Percentiles rank a stretch among this genome's conserved stretches.
These are phyloP conservation scores for Papilio polyxenes DNA, from an alignment of 1,140 invertebrate genomes.

Conservation along the genomic window DNA sequence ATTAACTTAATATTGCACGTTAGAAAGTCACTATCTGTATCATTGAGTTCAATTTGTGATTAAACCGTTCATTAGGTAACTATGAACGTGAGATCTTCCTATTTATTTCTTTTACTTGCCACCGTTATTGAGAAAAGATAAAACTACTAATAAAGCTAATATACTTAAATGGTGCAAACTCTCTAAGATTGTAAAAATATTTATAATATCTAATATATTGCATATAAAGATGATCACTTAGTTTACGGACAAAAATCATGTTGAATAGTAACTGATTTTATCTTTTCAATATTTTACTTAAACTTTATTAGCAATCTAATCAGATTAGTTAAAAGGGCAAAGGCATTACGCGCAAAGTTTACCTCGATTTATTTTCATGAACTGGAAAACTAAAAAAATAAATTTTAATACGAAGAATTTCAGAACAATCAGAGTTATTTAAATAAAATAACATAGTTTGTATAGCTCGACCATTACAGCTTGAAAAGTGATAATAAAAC, in stretches of 20 bases:
- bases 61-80: constrained; percentile 10
- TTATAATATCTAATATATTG: no score
- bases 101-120: not conserved
- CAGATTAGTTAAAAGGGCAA: no score
- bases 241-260: no score
- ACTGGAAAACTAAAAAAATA: no score
- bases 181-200: no score
- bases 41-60: constrained; percentile 2
- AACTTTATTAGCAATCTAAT: no score
- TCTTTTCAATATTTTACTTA: no score
- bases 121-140: not conserved
- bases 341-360: no score
- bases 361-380: no score
- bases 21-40: constrained; percentile 17
- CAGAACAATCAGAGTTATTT: not conserved
- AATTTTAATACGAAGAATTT: not conserved
- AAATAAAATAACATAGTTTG: not conserved
- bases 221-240: no score
- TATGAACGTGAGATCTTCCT: constrained; percentile 21
- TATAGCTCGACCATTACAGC: not conserved
- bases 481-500: not conserved
- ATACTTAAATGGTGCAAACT: no score
- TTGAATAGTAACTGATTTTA: no score
- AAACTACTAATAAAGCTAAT: not conserved
- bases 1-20: constrained; percentile 18